phyloP scores from a whole-genome alignment of 2,113 vertebrate genomes.

The Barnardius zonarius region DNA sequence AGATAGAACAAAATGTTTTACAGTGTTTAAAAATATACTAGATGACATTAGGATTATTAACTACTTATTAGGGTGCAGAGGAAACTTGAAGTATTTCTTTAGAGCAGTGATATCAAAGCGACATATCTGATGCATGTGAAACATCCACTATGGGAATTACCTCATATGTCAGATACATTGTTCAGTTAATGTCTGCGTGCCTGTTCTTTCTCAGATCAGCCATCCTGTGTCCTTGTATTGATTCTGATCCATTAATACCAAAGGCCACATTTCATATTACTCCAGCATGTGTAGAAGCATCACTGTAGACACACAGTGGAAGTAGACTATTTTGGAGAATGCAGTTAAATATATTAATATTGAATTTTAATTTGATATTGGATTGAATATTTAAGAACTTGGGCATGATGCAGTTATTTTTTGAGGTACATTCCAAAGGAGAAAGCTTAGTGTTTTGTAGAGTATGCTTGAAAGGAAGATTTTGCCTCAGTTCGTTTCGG shows the following conservation, averaged over 20 bases:
- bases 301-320: neutral
- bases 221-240: neutral
- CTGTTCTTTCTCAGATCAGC: neutral
- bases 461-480: neutral
- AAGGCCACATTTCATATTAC: neutral
- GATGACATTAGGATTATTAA: neutral
- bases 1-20: neutral
- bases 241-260: conserved; percentile 3
- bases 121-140: neutral
- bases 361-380: neutral
- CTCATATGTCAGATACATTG: neutral
- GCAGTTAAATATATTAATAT: neutral
- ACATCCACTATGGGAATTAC: neutral
- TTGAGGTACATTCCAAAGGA: neutral
- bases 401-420: neutral
- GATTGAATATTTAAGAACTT: neutral
- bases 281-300: neutral
- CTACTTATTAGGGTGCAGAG: neutral
- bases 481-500: neutral
- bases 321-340: neutral
- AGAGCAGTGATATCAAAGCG: neutral
- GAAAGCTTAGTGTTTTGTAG: neutral
- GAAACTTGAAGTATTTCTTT: neutral
- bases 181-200: neutral
- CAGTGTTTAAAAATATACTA: neutral